Conservation (phyloP, 2,888 invertebrate genomes). For the Acanthosoma haemorrhoidale region DNA sequence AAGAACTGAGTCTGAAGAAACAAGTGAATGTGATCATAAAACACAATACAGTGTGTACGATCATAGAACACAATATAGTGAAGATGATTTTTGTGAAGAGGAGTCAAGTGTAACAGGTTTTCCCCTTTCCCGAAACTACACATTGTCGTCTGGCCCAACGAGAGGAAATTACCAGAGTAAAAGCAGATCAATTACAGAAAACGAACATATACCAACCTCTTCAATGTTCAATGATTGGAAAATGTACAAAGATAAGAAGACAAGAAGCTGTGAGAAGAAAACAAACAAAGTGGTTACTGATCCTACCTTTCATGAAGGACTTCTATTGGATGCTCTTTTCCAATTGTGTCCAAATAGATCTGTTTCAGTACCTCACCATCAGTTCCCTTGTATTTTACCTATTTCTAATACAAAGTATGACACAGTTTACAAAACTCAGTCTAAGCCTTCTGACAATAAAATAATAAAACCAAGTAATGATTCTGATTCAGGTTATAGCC, state of each 20-base stretch:
- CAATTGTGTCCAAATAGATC: slow-evolving; percentile 60
- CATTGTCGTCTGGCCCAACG: neutral
- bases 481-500: slow-evolving; percentile 80
- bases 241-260: slow-evolving; percentile 45
- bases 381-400: slow-evolving; percentile 46
- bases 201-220: neutral
- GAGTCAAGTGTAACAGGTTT: slow-evolving; percentile 56
- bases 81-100: slow-evolving; percentile 81
- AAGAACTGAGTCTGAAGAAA: slow-evolving; percentile 56
- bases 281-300: neutral
- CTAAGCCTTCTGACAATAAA: slow-evolving; percentile 44
- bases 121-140: neutral
- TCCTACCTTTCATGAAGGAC: slow-evolving; percentile 75
- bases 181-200: neutral
- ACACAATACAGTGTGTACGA: slow-evolving; percentile 47
- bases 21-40: slow-evolving; percentile 45
- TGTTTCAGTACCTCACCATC: slow-evolving; percentile 41
- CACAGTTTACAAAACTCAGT: slow-evolving; percentile 30
- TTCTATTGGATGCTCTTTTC: slow-evolving; percentile 65
- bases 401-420: slow-evolving; percentile 43
- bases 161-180: neutral
- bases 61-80: slow-evolving; percentile 53
- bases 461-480: slow-evolving; percentile 58
- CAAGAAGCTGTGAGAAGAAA: slow-evolving; percentile 43
- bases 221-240: neutral